Percentiles rank a stretch among this genome's conserved stretches.
phyloP scores from a whole-genome alignment of 2,888 invertebrate genomes.

The Cerceris ruficornis region DNA sequence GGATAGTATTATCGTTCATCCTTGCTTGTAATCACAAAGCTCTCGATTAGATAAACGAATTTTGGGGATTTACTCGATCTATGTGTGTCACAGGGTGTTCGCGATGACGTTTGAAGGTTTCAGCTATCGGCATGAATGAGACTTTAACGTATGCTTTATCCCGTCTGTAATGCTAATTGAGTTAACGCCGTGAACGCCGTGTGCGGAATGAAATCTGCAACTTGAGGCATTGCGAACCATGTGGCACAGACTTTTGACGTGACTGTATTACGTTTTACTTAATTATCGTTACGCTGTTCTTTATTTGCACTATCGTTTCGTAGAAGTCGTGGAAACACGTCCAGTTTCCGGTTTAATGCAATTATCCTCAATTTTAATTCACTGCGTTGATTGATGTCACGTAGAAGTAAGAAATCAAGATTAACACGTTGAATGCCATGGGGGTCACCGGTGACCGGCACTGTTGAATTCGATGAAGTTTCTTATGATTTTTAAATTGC shows the following conservation, averaged over 20 bases:
- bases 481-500: too few species aligned
- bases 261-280: slow-evolving; percentile 7
- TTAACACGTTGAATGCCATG: too few species aligned
- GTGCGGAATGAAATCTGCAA: slow-evolving; percentile 62
- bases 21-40: not conserved
- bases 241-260: slow-evolving; percentile 28
- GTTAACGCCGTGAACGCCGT: slow-evolving; percentile 65
- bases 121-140: slow-evolving; percentile 63
- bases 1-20: not conserved
- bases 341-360: too few species aligned
- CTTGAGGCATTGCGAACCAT: slow-evolving; percentile 33
- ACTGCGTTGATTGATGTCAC: too few species aligned
- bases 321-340: too few species aligned
- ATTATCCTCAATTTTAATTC: too few species aligned
- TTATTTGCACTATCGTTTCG: too few species aligned
- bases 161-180: slow-evolving; percentile 66
- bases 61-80: slow-evolving; percentile 34
- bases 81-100: slow-evolving; percentile 31
- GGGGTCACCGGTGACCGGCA: too few species aligned
- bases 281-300: too few species aligned
- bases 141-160: slow-evolving; percentile 71
- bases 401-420: too few species aligned
- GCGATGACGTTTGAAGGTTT: slow-evolving; percentile 64
- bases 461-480: too few species aligned
- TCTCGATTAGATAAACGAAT: not conserved